Base-by-base conservation (phyloP, 2,113 vertebrate species). In the Tragelaphus buxtoni region DNA sequence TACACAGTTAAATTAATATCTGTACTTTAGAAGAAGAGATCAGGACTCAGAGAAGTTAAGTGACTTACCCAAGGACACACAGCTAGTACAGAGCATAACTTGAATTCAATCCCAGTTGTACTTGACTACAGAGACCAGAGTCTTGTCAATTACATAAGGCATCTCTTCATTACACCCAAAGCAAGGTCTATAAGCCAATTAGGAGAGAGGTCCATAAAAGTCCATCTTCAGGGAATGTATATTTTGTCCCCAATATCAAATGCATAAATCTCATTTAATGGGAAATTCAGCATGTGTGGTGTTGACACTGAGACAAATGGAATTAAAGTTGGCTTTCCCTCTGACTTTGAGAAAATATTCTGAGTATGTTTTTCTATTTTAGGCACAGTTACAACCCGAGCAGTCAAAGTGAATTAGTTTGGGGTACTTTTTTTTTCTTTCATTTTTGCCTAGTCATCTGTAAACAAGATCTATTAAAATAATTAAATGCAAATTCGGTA, bases 381-480 rank as follows among this genome's bases (percentile, higher is more conserved):
- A 98, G 96, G 95, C 95, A 98, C 82, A 45, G 77, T 97, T 97
- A 97, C 92, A 97, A 97, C 96, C 79, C 94, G 87, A 98, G 89
- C 81, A 98, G 97, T 98, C 97, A 97, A 98, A 98, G 88, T 95
- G 96, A 98, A 98, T 98, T 98, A 96, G 97, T 98, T 98, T 97
- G 94, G 94, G 95, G 94, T 87, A 28, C 63, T 81, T 94, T n/a
- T 79, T 96, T 95, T 90, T 83, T 58, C 60, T 32, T 91, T 77
- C 58, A 93, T 97, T 98, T 98, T 98, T 98, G 97, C 51, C 97
- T 97, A 97, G 97, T 98, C 97, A 98, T 98, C 95, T 98, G 98
- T 98, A 99, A 98, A 98, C 97, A 98, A 98, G 98, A 98, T 98
- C 98, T 98, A 98, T 98, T 98, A 98, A 98, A 98, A 98, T 98